Evolutionary conservation across 1,140 invertebrate genomes (phyloP).

Genomic region (Saccostrea cuccullata): DNA sequence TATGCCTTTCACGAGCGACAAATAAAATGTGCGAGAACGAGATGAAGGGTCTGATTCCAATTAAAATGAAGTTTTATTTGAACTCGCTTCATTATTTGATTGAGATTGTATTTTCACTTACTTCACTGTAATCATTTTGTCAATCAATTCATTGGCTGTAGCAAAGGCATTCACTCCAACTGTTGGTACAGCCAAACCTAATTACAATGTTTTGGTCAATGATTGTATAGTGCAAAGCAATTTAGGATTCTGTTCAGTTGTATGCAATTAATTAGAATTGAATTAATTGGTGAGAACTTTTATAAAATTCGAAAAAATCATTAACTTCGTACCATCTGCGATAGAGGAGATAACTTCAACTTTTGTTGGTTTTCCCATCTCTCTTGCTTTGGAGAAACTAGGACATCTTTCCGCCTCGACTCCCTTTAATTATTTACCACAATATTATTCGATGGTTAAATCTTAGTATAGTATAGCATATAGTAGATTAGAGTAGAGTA

Average conservation of each 20-base stretch:
- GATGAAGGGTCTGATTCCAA: too few species aligned
- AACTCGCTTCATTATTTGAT: too few species aligned
- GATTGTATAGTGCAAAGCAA: too few species aligned
- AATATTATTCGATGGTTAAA: too few species aligned
- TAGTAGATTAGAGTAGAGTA: too few species aligned
- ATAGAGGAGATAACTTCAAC: constrained; percentile 87
- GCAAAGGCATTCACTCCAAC: constrained; percentile 93
- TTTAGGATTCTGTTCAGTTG: too few species aligned
- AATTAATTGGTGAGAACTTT: neutral
- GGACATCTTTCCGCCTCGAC: constrained; percentile 94
- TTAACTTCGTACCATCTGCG: constrained; percentile 86
- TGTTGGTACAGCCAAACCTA: constrained; percentile 89
- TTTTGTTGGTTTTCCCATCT: constrained; percentile 84
- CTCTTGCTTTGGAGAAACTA: constrained; percentile 88
- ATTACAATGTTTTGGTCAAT: constrained; percentile 36
- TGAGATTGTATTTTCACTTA: constrained; percentile 56
- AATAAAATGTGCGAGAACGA: too few species aligned
- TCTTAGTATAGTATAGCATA: too few species aligned
- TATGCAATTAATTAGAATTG: too few species aligned
- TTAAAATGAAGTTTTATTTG: too few species aligned
- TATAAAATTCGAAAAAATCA: neutral
- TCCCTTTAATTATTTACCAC: constrained; percentile 82
- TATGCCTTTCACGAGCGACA: too few species aligned
- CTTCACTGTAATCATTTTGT: constrained; percentile 86
- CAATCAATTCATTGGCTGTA: constrained; percentile 87